A percentile compares a stretch with the other conserved stretches of the same genome.
phyloP scores from a whole-genome alignment of 2,888 invertebrate species.

The Drosophila atroscutellata region DNA sequence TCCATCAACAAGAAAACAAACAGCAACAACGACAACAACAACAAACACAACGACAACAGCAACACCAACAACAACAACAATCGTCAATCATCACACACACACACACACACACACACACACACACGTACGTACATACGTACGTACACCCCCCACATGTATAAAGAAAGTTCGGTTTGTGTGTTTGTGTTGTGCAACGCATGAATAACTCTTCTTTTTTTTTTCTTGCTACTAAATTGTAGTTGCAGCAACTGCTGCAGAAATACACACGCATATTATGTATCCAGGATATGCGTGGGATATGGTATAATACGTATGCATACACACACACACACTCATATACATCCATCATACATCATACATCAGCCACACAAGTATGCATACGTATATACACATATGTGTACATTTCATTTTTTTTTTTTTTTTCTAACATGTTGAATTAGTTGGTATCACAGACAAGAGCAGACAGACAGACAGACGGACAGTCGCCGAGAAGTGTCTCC shows the following conservation, averaged over 20 bases:
- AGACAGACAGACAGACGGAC: background rate
- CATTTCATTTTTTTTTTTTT: conserved; percentile 12
- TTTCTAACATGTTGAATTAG: conserved; percentile 54
- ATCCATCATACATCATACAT: background rate
- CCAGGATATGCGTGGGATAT: background rate
- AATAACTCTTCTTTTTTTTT: conserved; percentile 12
- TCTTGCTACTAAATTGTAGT: conserved; percentile 34
- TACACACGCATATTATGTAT: background rate
- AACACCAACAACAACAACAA: background rate
- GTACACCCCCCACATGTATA: conserved; percentile 28
- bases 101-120: background rate
- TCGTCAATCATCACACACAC: conserved; percentile 10
- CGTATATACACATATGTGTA: conserved; percentile 14
- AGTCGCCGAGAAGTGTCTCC: conserved; percentile 4
- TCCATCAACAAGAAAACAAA: conserved; percentile 29
- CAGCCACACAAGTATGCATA: conserved; percentile 17
- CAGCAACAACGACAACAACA: background rate
- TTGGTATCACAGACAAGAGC: conserved; percentile 36
- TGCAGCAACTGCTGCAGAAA: conserved; percentile 7
- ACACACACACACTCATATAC: background rate
- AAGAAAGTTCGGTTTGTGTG: conserved; percentile 17
- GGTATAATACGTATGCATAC: background rate
- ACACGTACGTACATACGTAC: background rate
- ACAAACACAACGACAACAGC: background rate
- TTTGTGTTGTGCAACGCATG: background rate